Conservation (phyloP, 2,888 invertebrate species). For the Perizoma affinitatum region DNA sequence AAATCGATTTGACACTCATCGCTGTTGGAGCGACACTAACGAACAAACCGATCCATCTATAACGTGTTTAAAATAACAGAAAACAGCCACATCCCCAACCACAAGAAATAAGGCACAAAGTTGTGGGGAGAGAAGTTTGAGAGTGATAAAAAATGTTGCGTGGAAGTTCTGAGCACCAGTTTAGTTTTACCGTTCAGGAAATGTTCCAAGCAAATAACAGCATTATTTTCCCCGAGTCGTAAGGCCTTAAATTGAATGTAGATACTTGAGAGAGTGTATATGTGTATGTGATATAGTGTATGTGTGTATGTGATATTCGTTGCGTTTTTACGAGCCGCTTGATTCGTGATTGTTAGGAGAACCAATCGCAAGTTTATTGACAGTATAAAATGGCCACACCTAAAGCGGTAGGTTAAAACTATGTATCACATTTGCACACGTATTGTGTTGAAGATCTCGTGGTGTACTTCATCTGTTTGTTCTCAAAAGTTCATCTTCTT, state of each 20-base stretch:
- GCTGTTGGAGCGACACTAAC: slow-evolving; percentile 40
- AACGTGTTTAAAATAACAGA: slow-evolving; percentile 13
- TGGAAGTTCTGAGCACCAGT: slow-evolving; percentile 3
- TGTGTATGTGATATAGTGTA: background rate
- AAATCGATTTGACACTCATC: slow-evolving; percentile 42
- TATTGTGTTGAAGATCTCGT: no score
- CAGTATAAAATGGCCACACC: slow-evolving; percentile 10
- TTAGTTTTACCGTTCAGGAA: slow-evolving; percentile 6
- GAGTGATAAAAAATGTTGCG: slow-evolving; percentile 17
- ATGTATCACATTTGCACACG: no score
- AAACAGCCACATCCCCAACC: slow-evolving; percentile 1
- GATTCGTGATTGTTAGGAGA: slow-evolving; percentile 12
- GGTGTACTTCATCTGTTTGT: no score
- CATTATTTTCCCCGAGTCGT: slow-evolving; percentile 1
- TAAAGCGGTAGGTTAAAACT: no score
- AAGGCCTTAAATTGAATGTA: slow-evolving; percentile 4
- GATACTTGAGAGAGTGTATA: background rate
- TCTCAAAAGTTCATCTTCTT: no score
- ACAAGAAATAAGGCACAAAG: slow-evolving; percentile 5
- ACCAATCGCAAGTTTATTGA: slow-evolving; percentile 7
- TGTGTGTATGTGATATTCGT: background rate
- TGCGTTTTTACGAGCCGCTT: slow-evolving; percentile 15
- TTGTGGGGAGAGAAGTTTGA: background rate
- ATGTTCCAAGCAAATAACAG: background rate
- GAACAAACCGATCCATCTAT: slow-evolving; percentile 27